Evolutionary conservation across 64 coral and sea anemone genomes (phyloP).

Genomic region (Cladopsammia gracilis): DNA sequence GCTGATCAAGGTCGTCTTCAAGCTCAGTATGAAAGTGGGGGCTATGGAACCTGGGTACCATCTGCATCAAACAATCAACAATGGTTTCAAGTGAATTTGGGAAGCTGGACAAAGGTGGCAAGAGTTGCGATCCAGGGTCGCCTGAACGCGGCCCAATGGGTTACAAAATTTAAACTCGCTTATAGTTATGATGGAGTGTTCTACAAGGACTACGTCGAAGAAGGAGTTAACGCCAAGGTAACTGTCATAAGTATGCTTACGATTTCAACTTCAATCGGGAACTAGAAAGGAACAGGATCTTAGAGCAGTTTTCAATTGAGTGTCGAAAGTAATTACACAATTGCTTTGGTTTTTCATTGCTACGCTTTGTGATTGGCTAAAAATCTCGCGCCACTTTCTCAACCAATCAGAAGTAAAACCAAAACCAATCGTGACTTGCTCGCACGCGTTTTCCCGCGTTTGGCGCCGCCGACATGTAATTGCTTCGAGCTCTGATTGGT

Average conservation of each 20-base stretch:
- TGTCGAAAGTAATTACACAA: too few relatives aligned
- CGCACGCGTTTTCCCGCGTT: too few relatives aligned
- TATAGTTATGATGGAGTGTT: slow-evolving; percentile 51
- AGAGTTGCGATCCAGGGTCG: slow-evolving; percentile 43
- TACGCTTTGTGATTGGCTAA: too few relatives aligned
- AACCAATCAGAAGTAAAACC: too few relatives aligned
- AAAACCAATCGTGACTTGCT: too few relatives aligned
- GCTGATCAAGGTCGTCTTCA: slow-evolving; percentile 8
- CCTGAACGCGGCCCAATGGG: slow-evolving; percentile 7
- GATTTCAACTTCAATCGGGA: too few relatives aligned
- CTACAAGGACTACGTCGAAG: background rate
- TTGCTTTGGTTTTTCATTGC: too few relatives aligned
- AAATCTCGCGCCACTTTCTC: too few relatives aligned
- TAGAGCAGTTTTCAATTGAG: too few relatives aligned
- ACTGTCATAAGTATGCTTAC: background rate
- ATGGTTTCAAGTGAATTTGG: slow-evolving; percentile 40
- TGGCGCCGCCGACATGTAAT: too few relatives aligned
- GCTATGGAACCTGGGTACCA: slow-evolving; percentile 24
- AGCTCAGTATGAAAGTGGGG: background rate
- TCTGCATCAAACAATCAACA: background rate
- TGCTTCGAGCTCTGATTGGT: too few relatives aligned
- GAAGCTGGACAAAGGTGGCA: slow-evolving; percentile 18
- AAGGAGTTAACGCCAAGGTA: background rate
- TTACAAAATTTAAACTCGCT: slow-evolving; percentile 18
- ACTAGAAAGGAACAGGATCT: too few relatives aligned